Conservation (phyloP, 1,140 invertebrate species). For the Trichomalopsis sarcophagae region DNA sequence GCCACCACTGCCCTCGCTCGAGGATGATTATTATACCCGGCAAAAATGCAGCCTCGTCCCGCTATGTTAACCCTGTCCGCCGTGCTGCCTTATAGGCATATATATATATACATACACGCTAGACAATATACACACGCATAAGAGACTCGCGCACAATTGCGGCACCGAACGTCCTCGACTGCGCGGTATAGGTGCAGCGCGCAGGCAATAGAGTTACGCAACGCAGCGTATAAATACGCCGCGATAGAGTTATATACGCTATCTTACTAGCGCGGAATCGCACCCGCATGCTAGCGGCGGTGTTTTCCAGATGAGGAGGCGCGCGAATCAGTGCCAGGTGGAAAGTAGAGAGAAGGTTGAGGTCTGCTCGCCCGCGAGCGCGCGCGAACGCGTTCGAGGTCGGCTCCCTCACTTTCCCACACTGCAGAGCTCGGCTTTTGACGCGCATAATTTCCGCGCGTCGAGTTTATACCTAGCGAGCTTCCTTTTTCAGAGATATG, state of each 20-base stretch:
- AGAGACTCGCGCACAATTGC: too few species aligned
- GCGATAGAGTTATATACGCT: background rate
- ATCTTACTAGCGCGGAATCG: background rate
- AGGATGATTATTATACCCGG: too few species aligned
- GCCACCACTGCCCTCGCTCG: too few species aligned
- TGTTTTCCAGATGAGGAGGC: background rate
- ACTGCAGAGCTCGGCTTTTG: conserved; percentile 33
- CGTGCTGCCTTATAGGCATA: background rate
- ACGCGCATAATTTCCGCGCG: too few species aligned
- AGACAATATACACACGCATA: too few species aligned
- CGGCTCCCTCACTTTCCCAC: conserved; percentile 66
- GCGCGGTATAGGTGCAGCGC: background rate
- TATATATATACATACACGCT: too few species aligned
- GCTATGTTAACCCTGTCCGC: background rate
- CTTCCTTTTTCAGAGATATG: too few species aligned
- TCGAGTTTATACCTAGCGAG: too few species aligned
- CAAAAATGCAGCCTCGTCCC: background rate
- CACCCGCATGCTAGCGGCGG: background rate
- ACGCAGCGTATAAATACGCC: background rate
- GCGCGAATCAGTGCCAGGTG: conserved; percentile 29
- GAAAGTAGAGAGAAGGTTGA: conserved; percentile 61
- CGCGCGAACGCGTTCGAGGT: conserved; percentile 59
- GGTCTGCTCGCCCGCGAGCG: conserved; percentile 52
- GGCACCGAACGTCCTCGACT: background rate
- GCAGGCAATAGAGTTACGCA: background rate